Conservation (phyloP, 2,113 vertebrate species). For the Pachycephala philippinensis region DNA sequence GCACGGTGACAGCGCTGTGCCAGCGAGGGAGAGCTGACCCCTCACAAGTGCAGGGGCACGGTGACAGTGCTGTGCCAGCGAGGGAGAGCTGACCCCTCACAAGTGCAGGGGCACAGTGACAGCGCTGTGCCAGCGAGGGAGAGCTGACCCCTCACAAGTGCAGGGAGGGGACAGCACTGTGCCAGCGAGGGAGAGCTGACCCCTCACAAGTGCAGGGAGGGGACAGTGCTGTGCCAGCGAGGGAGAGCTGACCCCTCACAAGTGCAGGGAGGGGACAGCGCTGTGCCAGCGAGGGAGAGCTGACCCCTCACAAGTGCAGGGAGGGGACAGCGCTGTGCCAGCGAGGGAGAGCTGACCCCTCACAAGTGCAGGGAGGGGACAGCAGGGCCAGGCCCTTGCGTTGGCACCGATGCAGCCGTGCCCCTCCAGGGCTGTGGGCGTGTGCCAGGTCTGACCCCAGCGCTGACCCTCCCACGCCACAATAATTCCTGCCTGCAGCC, state of each 20-base stretch:
- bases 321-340: accelerated
- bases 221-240: accelerated
- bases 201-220: neutral
- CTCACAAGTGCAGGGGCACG: neutral
- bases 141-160: neutral
- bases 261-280: accelerated
- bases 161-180: neutral
- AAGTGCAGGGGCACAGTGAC: neutral
- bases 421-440: accelerated
- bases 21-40: neutral
- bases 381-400: neutral
- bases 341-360: neutral
- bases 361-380: neutral
- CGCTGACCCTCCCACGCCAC: accelerated
- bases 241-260: neutral
- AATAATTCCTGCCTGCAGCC: neutral
- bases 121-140: accelerated
- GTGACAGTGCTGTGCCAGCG: accelerated
- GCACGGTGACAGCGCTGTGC: accelerated
- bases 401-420: neutral
- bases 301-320: neutral
- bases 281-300: neutral
- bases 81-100: neutral
- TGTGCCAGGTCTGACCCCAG: accelerated
- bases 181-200: neutral